These are phyloP conservation scores for Drosophila lini DNA, from an alignment of 1,140 invertebrate species.

Conservation along the genomic window DNA sequence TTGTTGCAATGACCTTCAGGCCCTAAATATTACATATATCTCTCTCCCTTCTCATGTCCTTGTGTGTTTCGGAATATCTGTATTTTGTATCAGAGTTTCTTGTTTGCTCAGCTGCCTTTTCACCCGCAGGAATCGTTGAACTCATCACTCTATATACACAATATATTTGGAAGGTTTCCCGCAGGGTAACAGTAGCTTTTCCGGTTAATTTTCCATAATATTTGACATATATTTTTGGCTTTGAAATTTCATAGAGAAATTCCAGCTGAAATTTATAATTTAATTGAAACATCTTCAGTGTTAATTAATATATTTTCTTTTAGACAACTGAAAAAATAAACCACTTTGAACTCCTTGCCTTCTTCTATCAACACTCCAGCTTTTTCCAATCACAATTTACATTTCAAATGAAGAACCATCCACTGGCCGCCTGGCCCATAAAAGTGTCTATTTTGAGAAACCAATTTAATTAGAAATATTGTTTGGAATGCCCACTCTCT, in stretches of 20 bases:
- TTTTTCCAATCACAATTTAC: constrained; percentile 25
- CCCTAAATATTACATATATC: constrained; percentile 15
- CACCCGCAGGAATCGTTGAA: constrained; percentile 17
- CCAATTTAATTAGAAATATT: constrained; percentile 61
- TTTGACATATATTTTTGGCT: neutral
- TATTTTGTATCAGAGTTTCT: constrained; percentile 26
- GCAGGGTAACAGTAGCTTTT: constrained; percentile 6
- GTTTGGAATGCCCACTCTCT: neutral
- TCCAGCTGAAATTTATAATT: neutral
- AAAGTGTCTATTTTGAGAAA: constrained; percentile 48
- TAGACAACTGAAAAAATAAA: neutral
- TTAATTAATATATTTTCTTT: neutral
- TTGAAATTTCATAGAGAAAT: neutral
- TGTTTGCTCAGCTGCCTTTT: constrained; percentile 45
- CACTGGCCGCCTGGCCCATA: constrained; percentile 3
- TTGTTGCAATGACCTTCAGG: constrained; percentile 57
- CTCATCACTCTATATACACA: neutral
- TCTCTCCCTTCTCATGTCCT: neutral
- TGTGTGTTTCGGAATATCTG: neutral
- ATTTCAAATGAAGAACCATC: constrained; percentile 15
- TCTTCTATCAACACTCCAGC: neutral
- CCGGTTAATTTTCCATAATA: constrained; percentile 12
- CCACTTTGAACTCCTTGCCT: neutral
- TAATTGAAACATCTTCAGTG: neutral
- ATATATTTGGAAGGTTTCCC: neutral